Evolutionary conservation across 2,113 vertebrate species (phyloP).

Genomic region (Pontoporia blainvillei): DNA sequence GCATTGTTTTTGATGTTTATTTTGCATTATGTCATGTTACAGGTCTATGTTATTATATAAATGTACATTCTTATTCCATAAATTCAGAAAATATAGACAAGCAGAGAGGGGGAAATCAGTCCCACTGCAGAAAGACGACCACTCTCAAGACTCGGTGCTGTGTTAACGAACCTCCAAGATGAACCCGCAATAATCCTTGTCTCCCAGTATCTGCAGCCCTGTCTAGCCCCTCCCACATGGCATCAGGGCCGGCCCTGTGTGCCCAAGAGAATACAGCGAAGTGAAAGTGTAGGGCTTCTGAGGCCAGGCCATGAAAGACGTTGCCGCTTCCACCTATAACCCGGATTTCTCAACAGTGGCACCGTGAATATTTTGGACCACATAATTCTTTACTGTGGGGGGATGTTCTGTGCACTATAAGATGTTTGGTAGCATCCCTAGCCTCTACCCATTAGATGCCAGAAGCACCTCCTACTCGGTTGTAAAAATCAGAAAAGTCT

Average conservation of each 20-base stretch:
- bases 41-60: not conserved
- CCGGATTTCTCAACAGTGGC: not conserved
- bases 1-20: not conserved
- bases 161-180: not conserved
- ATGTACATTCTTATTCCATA: not conserved
- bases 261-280: not conserved
- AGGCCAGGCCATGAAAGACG: not conserved
- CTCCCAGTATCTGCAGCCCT: too few relatives aligned
- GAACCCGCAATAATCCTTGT: not conserved
- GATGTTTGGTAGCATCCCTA: not conserved
- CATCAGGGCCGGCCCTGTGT: not conserved
- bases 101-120: not conserved
- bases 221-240: accelerated
- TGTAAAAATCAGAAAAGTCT: not conserved
- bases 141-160: not conserved
- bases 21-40: not conserved
- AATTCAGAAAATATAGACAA: not conserved
- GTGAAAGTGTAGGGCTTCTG: not conserved
- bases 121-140: not conserved
- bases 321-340: not conserved
- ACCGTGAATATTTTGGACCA: not conserved
- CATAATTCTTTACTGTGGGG: not conserved
- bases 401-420: not conserved
- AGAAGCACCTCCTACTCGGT: not conserved
- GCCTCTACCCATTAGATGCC: not conserved